Conservation (phyloP, 2,797 vertebrate species). For the Craterocephalus amniculus region DNA sequence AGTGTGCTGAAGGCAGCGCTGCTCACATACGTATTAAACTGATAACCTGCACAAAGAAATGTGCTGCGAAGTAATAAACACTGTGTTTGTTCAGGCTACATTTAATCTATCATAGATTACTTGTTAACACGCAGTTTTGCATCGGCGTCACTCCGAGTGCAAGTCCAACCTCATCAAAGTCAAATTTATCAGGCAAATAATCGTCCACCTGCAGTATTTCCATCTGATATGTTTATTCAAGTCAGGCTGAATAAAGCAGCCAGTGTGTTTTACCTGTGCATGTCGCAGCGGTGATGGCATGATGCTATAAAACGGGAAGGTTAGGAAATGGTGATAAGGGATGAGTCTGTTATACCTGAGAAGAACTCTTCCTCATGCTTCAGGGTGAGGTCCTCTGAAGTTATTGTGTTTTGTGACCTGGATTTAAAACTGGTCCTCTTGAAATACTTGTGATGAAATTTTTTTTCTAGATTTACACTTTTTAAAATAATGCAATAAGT, state of each 20-base stretch:
- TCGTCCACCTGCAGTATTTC: slow-evolving; percentile 28
- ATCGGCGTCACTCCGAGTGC: slow-evolving; percentile 1
- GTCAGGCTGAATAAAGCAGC: slow-evolving; percentile 8
- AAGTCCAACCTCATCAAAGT: slow-evolving; percentile 18
- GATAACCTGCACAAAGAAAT: slow-evolving; percentile 27
- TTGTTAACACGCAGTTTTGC: slow-evolving; percentile 26
- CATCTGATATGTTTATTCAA: slow-evolving; percentile 35
- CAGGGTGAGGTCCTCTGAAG: slow-evolving; percentile 15
- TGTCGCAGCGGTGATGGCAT: neutral
- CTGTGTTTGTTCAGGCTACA: slow-evolving; percentile 14
- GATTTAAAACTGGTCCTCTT: neutral
- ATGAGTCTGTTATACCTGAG: neutral
- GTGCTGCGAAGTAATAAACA: slow-evolving; percentile 13
- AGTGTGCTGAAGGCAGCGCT: slow-evolving; percentile 33
- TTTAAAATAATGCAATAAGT: slow-evolving; percentile 12
- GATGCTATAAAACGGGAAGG: neutral
- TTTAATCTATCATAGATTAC: slow-evolving; percentile 15
- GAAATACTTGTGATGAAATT: neutral
- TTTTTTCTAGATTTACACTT: neutral
- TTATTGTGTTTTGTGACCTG: slow-evolving; percentile 1
- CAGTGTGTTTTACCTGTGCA: slow-evolving; percentile 1
- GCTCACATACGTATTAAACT: slow-evolving; percentile 26
- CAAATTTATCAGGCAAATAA: slow-evolving; percentile 33
- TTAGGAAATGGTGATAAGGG: slow-evolving; percentile 17
- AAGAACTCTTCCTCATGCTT: slow-evolving; percentile 23